Evolutionary conservation across 2,113 vertebrate genomes (phyloP).

Genomic region (Chaenocephalus aceratus): DNA sequence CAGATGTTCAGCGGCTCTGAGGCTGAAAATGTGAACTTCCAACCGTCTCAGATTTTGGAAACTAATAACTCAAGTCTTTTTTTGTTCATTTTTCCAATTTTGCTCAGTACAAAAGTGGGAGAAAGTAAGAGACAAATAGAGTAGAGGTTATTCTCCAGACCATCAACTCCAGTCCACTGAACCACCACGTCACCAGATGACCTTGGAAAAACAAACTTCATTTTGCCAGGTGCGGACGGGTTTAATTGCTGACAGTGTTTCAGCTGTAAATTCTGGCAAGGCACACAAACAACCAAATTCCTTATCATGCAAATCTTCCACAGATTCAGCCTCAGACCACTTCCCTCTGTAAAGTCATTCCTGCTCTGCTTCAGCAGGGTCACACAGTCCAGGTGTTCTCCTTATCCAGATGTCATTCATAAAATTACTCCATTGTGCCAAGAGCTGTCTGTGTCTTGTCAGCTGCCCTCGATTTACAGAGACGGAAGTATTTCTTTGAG

Average conservation of each 20-base stretch:
- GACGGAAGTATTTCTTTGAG: constrained; percentile 71
- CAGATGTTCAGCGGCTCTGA: constrained; percentile 43
- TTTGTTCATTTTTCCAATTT: neutral
- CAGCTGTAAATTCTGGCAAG: constrained; percentile 49
- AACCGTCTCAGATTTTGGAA: constrained; percentile 6
- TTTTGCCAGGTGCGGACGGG: constrained; percentile 46
- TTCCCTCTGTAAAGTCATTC: constrained; percentile 18
- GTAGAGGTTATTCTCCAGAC: constrained; percentile 36
- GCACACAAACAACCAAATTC: constrained; percentile 51
- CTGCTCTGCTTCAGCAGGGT: constrained; percentile 59
- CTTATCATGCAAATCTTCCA: constrained; percentile 29
- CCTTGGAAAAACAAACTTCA: constrained; percentile 48
- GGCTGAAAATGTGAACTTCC: constrained; percentile 36
- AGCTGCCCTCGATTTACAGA: constrained; percentile 72
- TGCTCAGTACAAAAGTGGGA: neutral
- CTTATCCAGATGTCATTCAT: constrained; percentile 77
- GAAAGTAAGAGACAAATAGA: neutral
- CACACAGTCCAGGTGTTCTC: constrained; percentile 75
- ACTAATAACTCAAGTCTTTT: neutral
- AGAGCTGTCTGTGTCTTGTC: constrained; percentile 71
- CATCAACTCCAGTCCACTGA: constrained; percentile 12
- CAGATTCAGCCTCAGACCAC: constrained; percentile 23
- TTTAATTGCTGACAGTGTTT: constrained; percentile 54
- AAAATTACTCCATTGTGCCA: constrained; percentile 70
- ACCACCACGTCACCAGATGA: constrained; percentile 40